A percentile compares a stretch with the other conserved stretches of the same genome.
Conservation (phyloP, 2,113 vertebrate genomes). For the Sialia sialis region DNA sequence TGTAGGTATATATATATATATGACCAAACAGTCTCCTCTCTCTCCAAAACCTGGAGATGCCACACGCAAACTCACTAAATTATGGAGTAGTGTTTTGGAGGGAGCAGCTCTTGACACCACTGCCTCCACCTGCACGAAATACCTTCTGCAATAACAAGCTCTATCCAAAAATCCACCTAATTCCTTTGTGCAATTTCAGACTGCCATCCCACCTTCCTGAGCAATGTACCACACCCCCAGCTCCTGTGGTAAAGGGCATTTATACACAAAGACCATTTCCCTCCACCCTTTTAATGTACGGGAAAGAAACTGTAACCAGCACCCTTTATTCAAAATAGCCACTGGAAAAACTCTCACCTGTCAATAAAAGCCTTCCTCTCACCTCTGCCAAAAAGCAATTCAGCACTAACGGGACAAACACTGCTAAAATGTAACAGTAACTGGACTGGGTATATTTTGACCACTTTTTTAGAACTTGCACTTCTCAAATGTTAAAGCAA, state of each 20-base stretch:
- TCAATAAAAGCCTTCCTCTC: neutral
- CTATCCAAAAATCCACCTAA: neutral
- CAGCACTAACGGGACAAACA: neutral
- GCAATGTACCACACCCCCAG: neutral
- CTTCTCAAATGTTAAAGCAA: neutral
- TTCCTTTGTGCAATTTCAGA: neutral
- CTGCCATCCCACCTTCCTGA: neutral
- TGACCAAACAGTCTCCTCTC: rapidly evolving
- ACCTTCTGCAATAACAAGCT: neutral
- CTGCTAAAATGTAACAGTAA: neutral
- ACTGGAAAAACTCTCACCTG: slow-evolving; percentile 10
- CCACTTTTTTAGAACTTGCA: neutral
- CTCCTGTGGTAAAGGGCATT: neutral
- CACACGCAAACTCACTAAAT: neutral
- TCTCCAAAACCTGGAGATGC: neutral
- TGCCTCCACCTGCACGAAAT: neutral
- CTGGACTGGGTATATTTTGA: neutral
- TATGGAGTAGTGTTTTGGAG: neutral
- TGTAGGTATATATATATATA: too few relatives aligned
- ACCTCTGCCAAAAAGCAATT: neutral
- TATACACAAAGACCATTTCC: neutral
- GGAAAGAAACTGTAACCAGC: neutral
- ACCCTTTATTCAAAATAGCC: neutral
- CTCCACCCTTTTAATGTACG: neutral
- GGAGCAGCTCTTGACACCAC: neutral